Evolutionary conservation across 2,888 invertebrate species (phyloP).

Genomic region (Trissolcus japonicus): DNA sequence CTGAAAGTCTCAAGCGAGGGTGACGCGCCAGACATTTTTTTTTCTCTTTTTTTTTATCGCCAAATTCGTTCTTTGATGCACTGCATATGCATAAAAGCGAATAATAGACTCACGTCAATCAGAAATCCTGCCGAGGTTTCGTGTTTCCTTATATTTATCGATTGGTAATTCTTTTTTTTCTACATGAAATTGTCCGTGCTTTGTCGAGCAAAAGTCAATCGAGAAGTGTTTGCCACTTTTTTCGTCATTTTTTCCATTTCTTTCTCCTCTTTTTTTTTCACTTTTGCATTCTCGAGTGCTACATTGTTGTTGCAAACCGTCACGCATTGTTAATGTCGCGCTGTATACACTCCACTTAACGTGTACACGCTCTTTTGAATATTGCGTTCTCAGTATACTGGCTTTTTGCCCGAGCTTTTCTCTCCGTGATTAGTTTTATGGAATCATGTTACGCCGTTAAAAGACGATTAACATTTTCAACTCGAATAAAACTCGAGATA

Average conservation of each 20-base stretch:
- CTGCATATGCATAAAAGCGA: slow-evolving; percentile 25
- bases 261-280: slow-evolving; percentile 21
- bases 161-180: slow-evolving; percentile 35
- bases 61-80: slow-evolving; percentile 30
- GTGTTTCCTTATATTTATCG: slow-evolving; percentile 45
- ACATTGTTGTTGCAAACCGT: slow-evolving; percentile 55
- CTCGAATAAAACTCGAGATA: too few relatives aligned
- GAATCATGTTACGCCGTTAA: neutral
- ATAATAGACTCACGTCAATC: slow-evolving; percentile 54
- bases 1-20: slow-evolving; percentile 40
- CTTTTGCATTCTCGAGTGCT: slow-evolving; percentile 58
- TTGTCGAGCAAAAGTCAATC: slow-evolving; percentile 3
- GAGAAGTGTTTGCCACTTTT: slow-evolving; percentile 44
- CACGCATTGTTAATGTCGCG: slow-evolving; percentile 59
- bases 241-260: slow-evolving; percentile 22
- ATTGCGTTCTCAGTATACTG: neutral
- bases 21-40: slow-evolving; percentile 32
- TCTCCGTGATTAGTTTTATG: neutral
- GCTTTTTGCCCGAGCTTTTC: slow-evolving; percentile 1
- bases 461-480: too few relatives aligned
- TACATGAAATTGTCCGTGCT: slow-evolving; percentile 27
- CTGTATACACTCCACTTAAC: slow-evolving; percentile 32
- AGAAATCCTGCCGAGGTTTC: slow-evolving; percentile 49
- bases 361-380: slow-evolving; percentile 28
- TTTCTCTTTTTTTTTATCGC: slow-evolving; percentile 7